A percentile compares a stretch with the other conserved stretches of the same genome.
These are phyloP conservation scores for Lagodon rhomboides DNA, from an alignment of 2,797 vertebrate genomes.

Conservation along the genomic window DNA sequence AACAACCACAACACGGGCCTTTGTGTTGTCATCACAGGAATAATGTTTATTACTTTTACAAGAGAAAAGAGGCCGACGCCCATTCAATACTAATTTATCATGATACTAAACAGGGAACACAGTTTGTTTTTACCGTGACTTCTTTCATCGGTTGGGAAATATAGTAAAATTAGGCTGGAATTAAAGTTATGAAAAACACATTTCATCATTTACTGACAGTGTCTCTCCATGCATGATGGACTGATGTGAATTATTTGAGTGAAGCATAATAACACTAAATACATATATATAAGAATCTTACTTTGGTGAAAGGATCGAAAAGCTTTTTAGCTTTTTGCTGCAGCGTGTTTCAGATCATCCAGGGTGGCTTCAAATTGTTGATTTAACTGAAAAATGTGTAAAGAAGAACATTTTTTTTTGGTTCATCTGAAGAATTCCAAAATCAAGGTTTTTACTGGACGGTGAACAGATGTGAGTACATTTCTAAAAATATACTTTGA, in stretches of 20 bases:
- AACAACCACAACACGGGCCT: conserved; percentile 77
- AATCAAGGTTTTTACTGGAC: not conserved
- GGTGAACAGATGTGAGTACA: not conserved
- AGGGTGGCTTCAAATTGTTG: not conserved
- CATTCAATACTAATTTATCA: conserved; percentile 41
- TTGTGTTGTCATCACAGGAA: conserved; percentile 78
- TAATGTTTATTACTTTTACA: conserved; percentile 72
- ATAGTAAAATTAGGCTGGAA: not conserved
- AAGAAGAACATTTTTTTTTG: not conserved
- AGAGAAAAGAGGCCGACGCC: conserved; percentile 40
- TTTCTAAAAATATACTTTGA: not conserved
- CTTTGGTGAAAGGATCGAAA: too few relatives aligned
- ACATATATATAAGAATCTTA: not conserved
- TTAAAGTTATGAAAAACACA: not conserved
- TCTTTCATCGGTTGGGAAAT: not conserved
- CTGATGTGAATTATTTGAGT: not conserved
- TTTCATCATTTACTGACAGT: not conserved
- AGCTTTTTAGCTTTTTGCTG: not conserved
- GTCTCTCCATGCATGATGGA: not conserved
- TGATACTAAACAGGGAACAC: conserved; percentile 22
- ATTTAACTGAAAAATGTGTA: not conserved
- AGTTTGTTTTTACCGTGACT: not conserved
- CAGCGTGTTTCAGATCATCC: not conserved
- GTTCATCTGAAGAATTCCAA: not conserved
- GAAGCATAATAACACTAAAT: too few relatives aligned